phyloP scores from a whole-genome alignment of 2,888 invertebrate genomes.

The Dexiosoma caninum region DNA sequence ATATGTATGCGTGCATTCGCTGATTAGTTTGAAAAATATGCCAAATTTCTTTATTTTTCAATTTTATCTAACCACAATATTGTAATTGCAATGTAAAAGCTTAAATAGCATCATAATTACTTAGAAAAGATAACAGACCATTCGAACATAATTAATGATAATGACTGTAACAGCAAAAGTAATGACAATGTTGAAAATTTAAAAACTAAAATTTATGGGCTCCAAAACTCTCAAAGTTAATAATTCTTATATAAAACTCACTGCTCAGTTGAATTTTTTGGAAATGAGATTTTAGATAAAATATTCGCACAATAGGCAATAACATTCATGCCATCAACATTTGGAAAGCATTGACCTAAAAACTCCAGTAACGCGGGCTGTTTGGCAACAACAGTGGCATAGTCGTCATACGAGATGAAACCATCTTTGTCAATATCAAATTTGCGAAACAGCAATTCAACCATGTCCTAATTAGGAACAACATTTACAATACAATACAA shows the following conservation, averaged over 20 bases:
- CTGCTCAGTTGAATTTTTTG: constrained; percentile 46
- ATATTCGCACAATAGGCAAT: constrained; percentile 74
- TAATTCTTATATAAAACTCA: not conserved
- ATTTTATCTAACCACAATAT: too few relatives aligned
- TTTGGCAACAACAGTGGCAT: constrained; percentile 80
- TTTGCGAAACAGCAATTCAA: constrained; percentile 84
- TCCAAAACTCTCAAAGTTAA: not conserved
- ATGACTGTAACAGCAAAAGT: not conserved
- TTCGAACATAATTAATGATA: not conserved
- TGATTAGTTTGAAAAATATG: too few relatives aligned
- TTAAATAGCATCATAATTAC: not conserved
- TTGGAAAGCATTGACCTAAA: constrained; percentile 86
- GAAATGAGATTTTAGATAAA: constrained; percentile 60
- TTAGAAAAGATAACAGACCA: not conserved
- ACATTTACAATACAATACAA: not conserved
- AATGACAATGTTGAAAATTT: not conserved
- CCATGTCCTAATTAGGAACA: constrained; percentile 81
- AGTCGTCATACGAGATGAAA: constrained; percentile 83
- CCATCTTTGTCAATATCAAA: constrained; percentile 88
- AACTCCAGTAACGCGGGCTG: constrained; percentile 84
- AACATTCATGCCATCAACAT: constrained; percentile 72
- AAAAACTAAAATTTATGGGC: not conserved
- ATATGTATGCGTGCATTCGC: too few relatives aligned
- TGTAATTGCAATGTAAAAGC: too few relatives aligned
- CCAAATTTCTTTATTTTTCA: too few relatives aligned